A percentile compares a stretch with the other conserved stretches of the same genome.
Conservation (phyloP, 2,113 vertebrate genomes). For the Cavia porcellus region DNA sequence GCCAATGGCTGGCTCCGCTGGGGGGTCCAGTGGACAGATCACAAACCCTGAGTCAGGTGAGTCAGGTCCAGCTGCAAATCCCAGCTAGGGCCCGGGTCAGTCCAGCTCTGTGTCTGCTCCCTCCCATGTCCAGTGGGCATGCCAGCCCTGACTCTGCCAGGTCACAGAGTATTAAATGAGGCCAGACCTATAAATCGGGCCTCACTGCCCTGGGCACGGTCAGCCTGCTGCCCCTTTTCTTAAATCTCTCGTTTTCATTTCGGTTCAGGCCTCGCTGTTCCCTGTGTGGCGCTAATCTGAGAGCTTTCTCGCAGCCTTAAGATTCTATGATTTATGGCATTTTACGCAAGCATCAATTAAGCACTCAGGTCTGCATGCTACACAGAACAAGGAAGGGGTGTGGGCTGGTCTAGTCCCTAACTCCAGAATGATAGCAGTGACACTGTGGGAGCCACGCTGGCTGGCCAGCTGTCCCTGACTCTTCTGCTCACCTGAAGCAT, state of each 20-base stretch:
- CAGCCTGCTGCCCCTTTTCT: rapidly evolving
- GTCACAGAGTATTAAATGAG: rapidly evolving
- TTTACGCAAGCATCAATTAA: conserved; percentile 14
- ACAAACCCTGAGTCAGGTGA: rapidly evolving
- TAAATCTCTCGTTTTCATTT: neutral
- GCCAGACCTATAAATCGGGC: rapidly evolving
- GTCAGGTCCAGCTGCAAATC: neutral
- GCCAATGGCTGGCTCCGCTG: neutral
- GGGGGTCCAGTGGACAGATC: too few relatives aligned
- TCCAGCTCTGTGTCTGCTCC: neutral
- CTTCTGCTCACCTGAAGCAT: neutral
- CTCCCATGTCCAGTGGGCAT: neutral
- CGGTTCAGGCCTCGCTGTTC: neutral
- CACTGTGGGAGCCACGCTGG: neutral
- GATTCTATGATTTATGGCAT: conserved; percentile 26
- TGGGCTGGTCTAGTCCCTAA: neutral
- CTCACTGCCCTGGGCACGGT: rapidly evolving
- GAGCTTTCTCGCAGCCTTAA: neutral
- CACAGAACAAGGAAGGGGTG: neutral
- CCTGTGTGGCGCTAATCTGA: neutral
- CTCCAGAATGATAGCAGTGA: neutral
- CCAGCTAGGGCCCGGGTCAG: rapidly evolving
- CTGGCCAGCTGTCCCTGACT: too few relatives aligned
- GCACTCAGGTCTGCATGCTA: neutral
- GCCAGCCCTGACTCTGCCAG: too few relatives aligned